Evolutionary conservation across 2,888 invertebrate genomes (phyloP), one percentile per base, ranked within the genome.

Genomic region (Stenichneumon culpator): DNA sequence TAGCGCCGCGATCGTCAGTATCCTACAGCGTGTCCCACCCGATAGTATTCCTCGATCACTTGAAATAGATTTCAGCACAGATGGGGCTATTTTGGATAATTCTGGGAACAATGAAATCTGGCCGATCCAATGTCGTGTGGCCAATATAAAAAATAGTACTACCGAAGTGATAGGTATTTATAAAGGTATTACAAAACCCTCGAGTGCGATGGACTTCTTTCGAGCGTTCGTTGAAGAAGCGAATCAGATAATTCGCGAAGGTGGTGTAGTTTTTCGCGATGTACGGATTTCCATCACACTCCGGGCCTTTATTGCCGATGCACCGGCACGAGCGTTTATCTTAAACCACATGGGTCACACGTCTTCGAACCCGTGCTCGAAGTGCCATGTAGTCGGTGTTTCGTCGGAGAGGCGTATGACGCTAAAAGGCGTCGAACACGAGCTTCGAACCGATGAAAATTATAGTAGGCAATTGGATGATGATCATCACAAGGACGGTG

Each of bases 251-350:
- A 72, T 75, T 52, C 25, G 44, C 3, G 50, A 72, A 22, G 60
- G 82, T 9, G 84, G 87, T 22, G 44, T 89, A 52, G 16, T 70
- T 25, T 70, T 32, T n/a, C 19, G 52, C 19, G 69, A 47, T 2
- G 28, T 28, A 11, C 47, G 50, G 6, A 69, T n/a, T 4, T 5
- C 0, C 1, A 47, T 69, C 11, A 69, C 16, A 11, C 22, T 69
- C 28, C 36, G 63, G 47, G 68, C 78, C 19, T 83, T 87, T 28
- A 85, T 87, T 52, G 87, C 87, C 14, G 87, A 86, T 70, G 86
- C 87, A 32, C 87, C 85, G 11, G 85, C 86, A 25, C 60, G 86
- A 50, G 84, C 86, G 9, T 79, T 83, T 22, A 68, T 86, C 14
- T 72, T 86, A 9, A 72, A 68, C 36, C 86, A 86, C 67, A 11